These are phyloP conservation scores for Euthynnus affinis DNA, from an alignment of 2,797 vertebrate genomes.

Conservation along the genomic window DNA sequence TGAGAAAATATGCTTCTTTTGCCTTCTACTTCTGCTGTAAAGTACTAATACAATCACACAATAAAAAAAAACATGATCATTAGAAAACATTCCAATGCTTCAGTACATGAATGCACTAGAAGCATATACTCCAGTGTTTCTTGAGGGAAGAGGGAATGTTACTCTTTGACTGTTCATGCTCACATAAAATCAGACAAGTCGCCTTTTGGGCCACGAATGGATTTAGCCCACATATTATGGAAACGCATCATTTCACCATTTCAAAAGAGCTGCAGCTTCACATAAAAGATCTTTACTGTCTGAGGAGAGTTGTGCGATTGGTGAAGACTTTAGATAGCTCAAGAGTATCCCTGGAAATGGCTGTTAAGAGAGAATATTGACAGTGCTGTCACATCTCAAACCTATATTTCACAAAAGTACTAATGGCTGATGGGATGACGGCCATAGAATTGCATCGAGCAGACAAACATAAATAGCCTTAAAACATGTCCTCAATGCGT, in stretches of 20 bases:
- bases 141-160: neutral
- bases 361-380: neutral
- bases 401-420: constrained; percentile 1
- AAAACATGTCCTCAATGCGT: neutral
- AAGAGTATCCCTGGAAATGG: neutral
- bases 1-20: neutral
- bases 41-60: too few species aligned
- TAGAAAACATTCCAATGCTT: neutral
- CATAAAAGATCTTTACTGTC: neutral
- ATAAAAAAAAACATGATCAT: neutral
- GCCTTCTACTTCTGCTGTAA: neutral
- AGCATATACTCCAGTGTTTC: too few species aligned
- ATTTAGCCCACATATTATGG: neutral
- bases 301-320: neutral
- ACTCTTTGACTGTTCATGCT: neutral
- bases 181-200: neutral
- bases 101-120: neutral
- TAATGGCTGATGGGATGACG: neutral
- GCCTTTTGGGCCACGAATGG: neutral
- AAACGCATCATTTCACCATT: neutral
- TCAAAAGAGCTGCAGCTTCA: neutral
- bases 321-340: neutral
- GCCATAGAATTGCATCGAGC: neutral
- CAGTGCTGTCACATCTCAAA: neutral
- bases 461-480: neutral